Conservation (phyloP, 1,140 invertebrate species). For the Lepidurus packardi region DNA sequence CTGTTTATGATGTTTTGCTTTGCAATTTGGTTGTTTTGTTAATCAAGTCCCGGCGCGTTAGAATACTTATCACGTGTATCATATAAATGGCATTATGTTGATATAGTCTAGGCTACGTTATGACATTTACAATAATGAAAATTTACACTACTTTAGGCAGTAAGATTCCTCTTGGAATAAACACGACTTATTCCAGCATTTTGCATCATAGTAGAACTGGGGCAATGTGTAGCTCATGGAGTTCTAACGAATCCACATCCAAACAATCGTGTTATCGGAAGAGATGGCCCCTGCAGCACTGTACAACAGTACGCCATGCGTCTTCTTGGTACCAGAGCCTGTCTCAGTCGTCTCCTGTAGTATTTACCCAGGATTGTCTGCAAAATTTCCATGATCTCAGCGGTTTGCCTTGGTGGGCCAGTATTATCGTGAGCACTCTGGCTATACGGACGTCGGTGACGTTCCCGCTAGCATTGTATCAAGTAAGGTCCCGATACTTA, state of each 20-base stretch:
- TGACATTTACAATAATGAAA: too few relatives aligned
- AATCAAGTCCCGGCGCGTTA: too few relatives aligned
- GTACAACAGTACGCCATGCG: not conserved
- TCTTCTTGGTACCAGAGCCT: slow-evolving; percentile 47
- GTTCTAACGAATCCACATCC: not conserved
- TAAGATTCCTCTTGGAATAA: too few relatives aligned
- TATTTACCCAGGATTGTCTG: slow-evolving; percentile 58
- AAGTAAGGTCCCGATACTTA: slow-evolving; percentile 43
- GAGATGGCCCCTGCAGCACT: not conserved
- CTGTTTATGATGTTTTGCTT: not conserved
- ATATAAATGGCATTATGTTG: too few relatives aligned
- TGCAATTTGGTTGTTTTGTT: not conserved
- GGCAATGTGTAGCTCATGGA: not conserved
- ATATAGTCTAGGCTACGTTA: too few relatives aligned
- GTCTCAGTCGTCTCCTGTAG: slow-evolving; percentile 60
- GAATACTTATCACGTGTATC: too few relatives aligned
- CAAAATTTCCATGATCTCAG: slow-evolving; percentile 60
- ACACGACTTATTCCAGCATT: too few relatives aligned
- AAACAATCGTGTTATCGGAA: not conserved
- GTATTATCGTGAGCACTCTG: slow-evolving; percentile 64
- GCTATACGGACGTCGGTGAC: slow-evolving; percentile 59
- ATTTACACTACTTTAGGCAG: too few relatives aligned
- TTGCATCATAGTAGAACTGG: not conserved
- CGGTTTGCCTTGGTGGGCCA: slow-evolving; percentile 76
- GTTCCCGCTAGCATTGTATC: slow-evolving; percentile 67